Percentiles rank a stretch among this genome's conserved stretches.
These are phyloP conservation scores for Calypte anna DNA, from an alignment of 2,113 vertebrate species.

Conservation along the genomic window DNA sequence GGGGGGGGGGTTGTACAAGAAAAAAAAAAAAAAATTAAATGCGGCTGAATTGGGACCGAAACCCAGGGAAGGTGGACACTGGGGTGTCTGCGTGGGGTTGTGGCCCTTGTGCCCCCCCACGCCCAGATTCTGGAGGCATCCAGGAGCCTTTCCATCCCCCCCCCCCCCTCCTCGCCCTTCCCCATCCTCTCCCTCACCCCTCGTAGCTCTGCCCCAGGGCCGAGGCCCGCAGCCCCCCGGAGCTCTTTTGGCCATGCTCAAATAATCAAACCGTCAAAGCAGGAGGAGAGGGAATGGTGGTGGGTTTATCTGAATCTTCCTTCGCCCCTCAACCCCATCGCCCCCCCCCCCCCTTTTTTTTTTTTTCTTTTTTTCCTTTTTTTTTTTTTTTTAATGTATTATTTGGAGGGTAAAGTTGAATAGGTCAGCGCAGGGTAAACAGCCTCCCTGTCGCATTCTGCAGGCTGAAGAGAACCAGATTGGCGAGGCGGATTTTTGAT, in stretches of 20 bases:
- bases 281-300: not conserved
- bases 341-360: not conserved
- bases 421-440: constrained; percentile 73
- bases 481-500: constrained; percentile 41
- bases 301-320: constrained; percentile 60
- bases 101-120: not conserved
- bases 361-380: not conserved
- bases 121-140: not conserved
- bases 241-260: constrained; percentile 51
- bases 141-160: not conserved
- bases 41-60: not conserved
- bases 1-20: too few relatives aligned
- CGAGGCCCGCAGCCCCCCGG: constrained; percentile 8
- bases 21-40: not conserved
- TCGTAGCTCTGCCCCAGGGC: not conserved
- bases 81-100: not conserved
- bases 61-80: not conserved
- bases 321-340: not conserved
- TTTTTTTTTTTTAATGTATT: constrained; percentile 51
- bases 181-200: constrained; percentile 15
- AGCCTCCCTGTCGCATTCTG: constrained; percentile 62
- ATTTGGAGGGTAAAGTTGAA: constrained; percentile 75
- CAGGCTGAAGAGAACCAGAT: constrained; percentile 65
- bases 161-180: not conserved
- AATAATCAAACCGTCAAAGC: constrained; percentile 77